phyloP scores from a whole-genome alignment of 2,888 invertebrate species.

The Xestoiulus laeticollis region DNA sequence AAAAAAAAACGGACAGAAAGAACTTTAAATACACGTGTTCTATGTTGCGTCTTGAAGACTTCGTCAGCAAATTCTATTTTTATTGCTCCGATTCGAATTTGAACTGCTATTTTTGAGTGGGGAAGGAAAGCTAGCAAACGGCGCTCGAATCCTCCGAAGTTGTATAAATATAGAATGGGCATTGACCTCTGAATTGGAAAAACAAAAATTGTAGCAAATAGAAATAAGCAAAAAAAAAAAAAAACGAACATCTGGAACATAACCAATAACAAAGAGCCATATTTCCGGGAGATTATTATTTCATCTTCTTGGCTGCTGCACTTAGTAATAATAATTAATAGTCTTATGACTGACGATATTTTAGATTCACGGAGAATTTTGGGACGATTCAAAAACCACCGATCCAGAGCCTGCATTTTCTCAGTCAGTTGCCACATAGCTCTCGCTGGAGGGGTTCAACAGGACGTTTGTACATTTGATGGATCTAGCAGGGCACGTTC shows the following conservation, averaged over 20 bases:
- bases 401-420: background rate
- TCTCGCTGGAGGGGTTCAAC: background rate
- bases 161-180: background rate
- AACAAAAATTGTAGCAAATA: background rate
- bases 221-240: background rate
- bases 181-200: background rate
- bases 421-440: background rate
- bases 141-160: background rate
- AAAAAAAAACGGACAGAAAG: background rate
- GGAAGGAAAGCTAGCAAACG: background rate
- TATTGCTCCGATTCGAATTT: background rate
- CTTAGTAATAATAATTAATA: background rate
- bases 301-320: slow-evolving; percentile 3
- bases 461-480: slow-evolving; percentile 5
- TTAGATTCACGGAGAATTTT: background rate
- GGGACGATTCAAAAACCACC: background rate
- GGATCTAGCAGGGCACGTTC: slow-evolving; percentile 2
- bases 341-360: background rate
- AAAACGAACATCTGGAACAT: background rate
- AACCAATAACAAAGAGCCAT: background rate
- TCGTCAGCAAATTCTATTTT: background rate
- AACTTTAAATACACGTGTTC: background rate
- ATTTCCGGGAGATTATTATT: background rate
- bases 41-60: background rate
- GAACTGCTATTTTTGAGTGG: background rate